Conservation (phyloP, 2,888 invertebrate genomes). For the Lingula anatina region DNA sequence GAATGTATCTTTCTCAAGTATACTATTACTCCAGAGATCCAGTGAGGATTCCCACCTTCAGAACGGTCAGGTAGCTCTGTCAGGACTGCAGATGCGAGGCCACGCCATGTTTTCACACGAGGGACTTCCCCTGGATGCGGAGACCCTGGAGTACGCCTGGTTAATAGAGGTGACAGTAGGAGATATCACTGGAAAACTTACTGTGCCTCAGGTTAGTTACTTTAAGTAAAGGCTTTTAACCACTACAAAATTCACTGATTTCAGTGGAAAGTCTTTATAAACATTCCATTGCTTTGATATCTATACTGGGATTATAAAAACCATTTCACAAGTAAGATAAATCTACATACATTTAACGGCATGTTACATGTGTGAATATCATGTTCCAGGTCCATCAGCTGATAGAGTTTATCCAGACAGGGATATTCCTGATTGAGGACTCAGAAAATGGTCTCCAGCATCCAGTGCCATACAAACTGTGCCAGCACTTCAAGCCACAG, state of each 20-base stretch:
- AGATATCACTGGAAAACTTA: constrained; percentile 84
- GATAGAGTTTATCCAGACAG: constrained; percentile 81
- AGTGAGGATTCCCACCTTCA: constrained; percentile 36
- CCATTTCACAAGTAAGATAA: no score
- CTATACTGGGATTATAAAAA: no score
- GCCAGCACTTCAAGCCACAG: constrained; percentile 58
- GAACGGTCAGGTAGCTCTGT: constrained; percentile 63
- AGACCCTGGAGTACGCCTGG: constrained; percentile 97
- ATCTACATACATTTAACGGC: background rate
- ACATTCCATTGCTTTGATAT: no score
- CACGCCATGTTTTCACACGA: constrained; percentile 75
- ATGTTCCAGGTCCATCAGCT: constrained; percentile 71
- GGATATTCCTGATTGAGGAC: constrained; percentile 77
- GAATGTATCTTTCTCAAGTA: no score
- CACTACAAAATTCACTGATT: no score
- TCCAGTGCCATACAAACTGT: constrained; percentile 63
- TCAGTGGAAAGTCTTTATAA: no score
- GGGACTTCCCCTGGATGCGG: constrained; percentile 82
- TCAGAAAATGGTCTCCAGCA: constrained; percentile 84
- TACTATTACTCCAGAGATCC: constrained; percentile 24
- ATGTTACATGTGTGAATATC: background rate
- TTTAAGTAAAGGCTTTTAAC: no score
- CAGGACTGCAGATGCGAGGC: constrained; percentile 69
- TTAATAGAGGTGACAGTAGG: constrained; percentile 90
- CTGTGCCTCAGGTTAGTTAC: constrained; percentile 66